Evolutionary conservation across 2,113 vertebrate species (phyloP), one percentile per base, ranked within the genome.

Genomic region (Sminthopsis crassicaudata): DNA sequence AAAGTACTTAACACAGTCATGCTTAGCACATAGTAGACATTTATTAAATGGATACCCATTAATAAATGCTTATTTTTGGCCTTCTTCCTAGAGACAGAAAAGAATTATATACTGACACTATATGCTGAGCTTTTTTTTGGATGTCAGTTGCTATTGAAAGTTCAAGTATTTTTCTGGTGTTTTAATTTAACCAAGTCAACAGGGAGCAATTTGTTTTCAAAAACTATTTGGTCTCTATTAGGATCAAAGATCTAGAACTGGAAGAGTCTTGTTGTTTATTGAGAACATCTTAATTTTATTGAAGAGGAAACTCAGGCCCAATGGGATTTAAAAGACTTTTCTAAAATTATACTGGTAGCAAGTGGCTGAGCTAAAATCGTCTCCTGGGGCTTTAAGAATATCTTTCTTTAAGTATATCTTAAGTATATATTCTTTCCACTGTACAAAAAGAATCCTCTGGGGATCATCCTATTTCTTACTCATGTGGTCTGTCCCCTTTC

Each of bases 81-180:
- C 60, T 84, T 42, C n/a, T 22, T 84, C 67, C 67, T 14, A 84
- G n/a, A 84, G 67, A 6, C 7, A n/a, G n/a, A n/a, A n/a, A 4
- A 84, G 19, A 84, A 23, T 19, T 76, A 16, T 76, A 76, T n/a
- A 36, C 36, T 6, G 60, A 76, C 3, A 76, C 36, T 42, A 84
- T 23, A 42, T 84, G 6, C n/a, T 42, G 67, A 84, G 19, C 42
- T 84, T 84, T 19, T 84, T n/a, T 84, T 84, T 84, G 36, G 19
- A 76, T 19, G 30, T 67, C 60, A 84, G 36, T 23, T 84, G 67
- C n/a, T 84, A 16, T 22, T 42, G 19, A 36, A 84, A 84, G 0
- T 95, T 95, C n/a, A 51, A 10, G n/a, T 53, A 42, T 42, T 53
- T 90, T 91, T 89, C 67, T 91, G 50, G 76, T 50, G 36, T 89